Evolutionary conservation across 2,113 vertebrate genomes (phyloP).

Genomic region (Zosterops lateralis): DNA sequence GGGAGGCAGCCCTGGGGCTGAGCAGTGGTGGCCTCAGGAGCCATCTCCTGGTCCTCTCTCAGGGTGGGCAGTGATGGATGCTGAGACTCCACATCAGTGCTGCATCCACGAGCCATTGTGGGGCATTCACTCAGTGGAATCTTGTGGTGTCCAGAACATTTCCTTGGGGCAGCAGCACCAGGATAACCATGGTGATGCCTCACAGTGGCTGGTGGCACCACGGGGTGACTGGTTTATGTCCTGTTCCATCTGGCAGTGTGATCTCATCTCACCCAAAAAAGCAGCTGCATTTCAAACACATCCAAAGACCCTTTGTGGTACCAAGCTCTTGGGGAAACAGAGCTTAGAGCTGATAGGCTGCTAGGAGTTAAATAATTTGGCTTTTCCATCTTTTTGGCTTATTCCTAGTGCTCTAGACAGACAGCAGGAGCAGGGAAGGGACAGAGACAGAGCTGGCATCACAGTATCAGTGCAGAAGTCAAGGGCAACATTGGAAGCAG

Average conservation of each 20-base stretch:
- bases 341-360: background rate
- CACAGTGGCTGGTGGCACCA: rapidly evolving
- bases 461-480: background rate
- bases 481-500: background rate
- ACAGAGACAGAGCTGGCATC: background rate
- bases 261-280: background rate
- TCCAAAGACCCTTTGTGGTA: background rate
- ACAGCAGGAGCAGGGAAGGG: background rate
- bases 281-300: rapidly evolving
- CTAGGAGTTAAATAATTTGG: background rate
- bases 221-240: background rate
- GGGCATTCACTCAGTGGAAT: background rate
- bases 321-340: background rate
- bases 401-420: background rate
- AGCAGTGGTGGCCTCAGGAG: background rate
- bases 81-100: rapidly evolving
- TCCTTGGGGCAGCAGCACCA: background rate
- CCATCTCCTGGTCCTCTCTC: background rate
- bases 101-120: rapidly evolving
- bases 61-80: background rate
- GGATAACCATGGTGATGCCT: background rate
- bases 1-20: background rate
- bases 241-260: rapidly evolving
- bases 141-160: background rate
- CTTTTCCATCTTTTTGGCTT: background rate